Percentiles rank a stretch among this genome's conserved stretches.
Evolutionary conservation across 2,888 invertebrate genomes (phyloP).

Genomic region (Chymomyza fuscimana): DNA sequence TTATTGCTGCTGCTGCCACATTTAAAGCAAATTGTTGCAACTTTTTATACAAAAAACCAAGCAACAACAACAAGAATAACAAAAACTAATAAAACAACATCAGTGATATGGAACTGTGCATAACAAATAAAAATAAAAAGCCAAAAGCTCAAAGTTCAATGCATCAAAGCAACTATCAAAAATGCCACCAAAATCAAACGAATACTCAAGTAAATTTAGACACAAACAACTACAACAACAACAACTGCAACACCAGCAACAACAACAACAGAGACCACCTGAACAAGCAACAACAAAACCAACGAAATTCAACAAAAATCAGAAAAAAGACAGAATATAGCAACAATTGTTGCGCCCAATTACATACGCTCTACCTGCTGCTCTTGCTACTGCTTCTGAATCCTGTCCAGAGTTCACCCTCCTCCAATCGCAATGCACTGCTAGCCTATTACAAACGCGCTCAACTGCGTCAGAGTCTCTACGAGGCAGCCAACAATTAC

Average conservation of each 20-base stretch:
- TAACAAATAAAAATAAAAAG: constrained; percentile 44
- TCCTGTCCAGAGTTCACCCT: constrained; percentile 20
- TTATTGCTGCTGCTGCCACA: constrained; percentile 5
- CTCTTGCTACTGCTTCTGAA: constrained; percentile 46
- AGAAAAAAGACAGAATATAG: constrained; percentile 34
- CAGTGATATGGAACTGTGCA: constrained; percentile 70
- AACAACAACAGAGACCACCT: constrained; percentile 61
- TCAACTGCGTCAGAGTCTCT: constrained; percentile 53
- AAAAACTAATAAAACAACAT: constrained; percentile 33
- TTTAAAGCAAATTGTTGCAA: constrained; percentile 6
- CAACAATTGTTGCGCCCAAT: constrained; percentile 37
- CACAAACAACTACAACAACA: constrained; percentile 26
- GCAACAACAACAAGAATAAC: constrained; percentile 14
- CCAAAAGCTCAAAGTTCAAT: constrained; percentile 14
- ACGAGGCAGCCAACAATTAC: constrained; percentile 20
- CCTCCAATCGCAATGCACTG: constrained; percentile 59
- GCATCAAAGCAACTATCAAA: constrained; percentile 63
- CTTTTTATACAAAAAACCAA: constrained; percentile 15
- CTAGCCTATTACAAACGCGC: constrained; percentile 70
- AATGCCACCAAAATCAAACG: constrained; percentile 73
- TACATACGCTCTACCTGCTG: constrained; percentile 43
- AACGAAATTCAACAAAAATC: constrained; percentile 56
- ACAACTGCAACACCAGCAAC: constrained; percentile 34
- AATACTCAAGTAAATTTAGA: constrained; percentile 38
- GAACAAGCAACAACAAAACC: constrained; percentile 65